These are phyloP conservation scores for Sarcophaga variegata DNA, from an alignment of 2,888 invertebrate genomes.

Conservation along the genomic window DNA sequence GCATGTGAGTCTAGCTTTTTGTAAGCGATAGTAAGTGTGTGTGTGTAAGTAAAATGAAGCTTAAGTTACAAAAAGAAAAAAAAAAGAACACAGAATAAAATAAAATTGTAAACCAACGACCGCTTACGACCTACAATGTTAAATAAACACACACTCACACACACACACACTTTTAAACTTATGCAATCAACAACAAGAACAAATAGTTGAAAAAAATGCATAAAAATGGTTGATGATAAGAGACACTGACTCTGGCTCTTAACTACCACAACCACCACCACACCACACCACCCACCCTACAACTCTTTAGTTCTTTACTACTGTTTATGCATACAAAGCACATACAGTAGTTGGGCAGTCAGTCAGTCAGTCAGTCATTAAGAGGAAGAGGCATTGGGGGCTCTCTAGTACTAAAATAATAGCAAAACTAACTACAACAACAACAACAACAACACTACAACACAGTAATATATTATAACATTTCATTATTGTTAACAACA, in stretches of 20 bases:
- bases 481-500: conserved; percentile 51
- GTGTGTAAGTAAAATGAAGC: conserved; percentile 63
- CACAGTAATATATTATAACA: conserved; percentile 40
- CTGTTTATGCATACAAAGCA: not conserved
- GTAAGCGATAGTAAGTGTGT: conserved; percentile 3
- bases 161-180: not conserved
- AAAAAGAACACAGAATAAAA: conserved; percentile 26
- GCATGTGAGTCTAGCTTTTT: conserved; percentile 2
- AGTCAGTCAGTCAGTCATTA: conserved; percentile 26
- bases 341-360: conserved; percentile 33
- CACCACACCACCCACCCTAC: not conserved
- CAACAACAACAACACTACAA: conserved; percentile 18
- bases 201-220: conserved; percentile 18
- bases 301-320: not conserved
- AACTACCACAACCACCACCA: not conserved
- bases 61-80: conserved; percentile 48
- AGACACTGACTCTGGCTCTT: not conserved
- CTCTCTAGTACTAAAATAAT: not conserved
- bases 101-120: conserved; percentile 69
- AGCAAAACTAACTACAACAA: not conserved
- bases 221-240: conserved; percentile 1
- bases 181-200: not conserved
- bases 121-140: conserved; percentile 69
- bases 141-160: conserved; percentile 40
- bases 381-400: not conserved